Conservation (phyloP, 64 coral and sea anemone species). For the Pocillopora verrucosa region DNA sequence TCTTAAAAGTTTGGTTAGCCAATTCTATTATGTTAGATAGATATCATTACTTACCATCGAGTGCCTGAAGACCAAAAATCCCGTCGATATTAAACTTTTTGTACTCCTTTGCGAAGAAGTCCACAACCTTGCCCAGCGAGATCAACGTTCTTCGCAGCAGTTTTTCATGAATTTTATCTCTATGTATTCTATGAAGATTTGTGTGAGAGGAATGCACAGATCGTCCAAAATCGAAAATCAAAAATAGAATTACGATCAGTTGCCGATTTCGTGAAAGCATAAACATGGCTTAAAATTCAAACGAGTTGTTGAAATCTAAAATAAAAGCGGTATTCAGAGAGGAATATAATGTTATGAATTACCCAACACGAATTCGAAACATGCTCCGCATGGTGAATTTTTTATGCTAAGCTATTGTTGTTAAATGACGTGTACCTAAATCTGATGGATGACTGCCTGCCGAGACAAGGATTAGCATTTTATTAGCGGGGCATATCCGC, state of each 20-base stretch:
- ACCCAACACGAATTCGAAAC: too few relatives aligned
- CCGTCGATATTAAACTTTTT: constrained; percentile 2
- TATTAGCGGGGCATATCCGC: too few relatives aligned
- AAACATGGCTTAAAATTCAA: background rate
- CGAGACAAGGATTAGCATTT: too few relatives aligned
- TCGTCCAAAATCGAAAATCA: background rate
- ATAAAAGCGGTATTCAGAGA: too few relatives aligned
- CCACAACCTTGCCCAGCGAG: background rate
- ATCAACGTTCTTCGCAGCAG: background rate
- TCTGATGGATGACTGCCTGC: too few relatives aligned
- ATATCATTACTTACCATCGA: background rate
- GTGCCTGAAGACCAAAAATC: constrained; percentile 3
- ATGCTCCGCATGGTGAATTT: too few relatives aligned
- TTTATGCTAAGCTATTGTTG: too few relatives aligned
- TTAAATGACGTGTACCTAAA: too few relatives aligned
- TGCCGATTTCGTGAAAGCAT: background rate
- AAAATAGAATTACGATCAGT: background rate
- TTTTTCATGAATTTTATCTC: background rate
- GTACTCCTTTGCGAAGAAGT: background rate
- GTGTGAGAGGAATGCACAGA: background rate
- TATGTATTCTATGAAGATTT: background rate
- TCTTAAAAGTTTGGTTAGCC: too few relatives aligned
- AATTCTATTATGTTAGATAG: background rate
- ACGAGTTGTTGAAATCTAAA: too few relatives aligned
- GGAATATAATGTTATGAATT: too few relatives aligned